Percentiles rank a stretch among this genome's conserved stretches.
These are phyloP conservation scores for Exephanes ischioxanthus DNA, from an alignment of 2,888 invertebrate species.

Conservation along the genomic window DNA sequence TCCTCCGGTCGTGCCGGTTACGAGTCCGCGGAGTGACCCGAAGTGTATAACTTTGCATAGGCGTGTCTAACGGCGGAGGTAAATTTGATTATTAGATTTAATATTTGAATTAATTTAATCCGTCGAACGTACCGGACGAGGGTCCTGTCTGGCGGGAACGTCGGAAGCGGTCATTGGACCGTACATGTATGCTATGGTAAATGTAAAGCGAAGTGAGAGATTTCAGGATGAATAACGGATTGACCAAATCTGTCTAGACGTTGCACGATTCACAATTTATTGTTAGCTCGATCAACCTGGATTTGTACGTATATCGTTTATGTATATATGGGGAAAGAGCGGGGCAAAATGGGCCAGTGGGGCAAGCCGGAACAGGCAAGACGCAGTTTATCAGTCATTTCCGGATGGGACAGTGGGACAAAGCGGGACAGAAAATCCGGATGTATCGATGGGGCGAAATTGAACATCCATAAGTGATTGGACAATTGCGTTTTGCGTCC, in stretches of 20 bases:
- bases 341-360: too few relatives aligned
- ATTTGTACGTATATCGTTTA: conserved; percentile 33
- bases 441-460: too few relatives aligned
- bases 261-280: conserved; percentile 36
- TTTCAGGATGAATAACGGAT: conserved; percentile 11
- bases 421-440: too few relatives aligned
- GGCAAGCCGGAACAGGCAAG: too few relatives aligned
- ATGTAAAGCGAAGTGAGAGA: not conserved
- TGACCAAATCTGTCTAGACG: not conserved
- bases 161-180: conserved; percentile 2
- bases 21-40: not conserved
- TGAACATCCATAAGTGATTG: too few relatives aligned
- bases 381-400: too few relatives aligned
- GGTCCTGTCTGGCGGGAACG: not conserved
- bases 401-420: too few relatives aligned
- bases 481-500: too few relatives aligned
- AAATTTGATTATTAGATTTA: conserved; percentile 37
- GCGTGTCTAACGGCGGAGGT: not conserved
- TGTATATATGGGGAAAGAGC: not conserved
- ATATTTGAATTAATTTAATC: conserved; percentile 41
- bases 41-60: not conserved
- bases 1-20: not conserved
- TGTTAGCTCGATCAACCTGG: conserved; percentile 46
- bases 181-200: not conserved
- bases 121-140: not conserved